Base-by-base conservation (phyloP, 2,888 invertebrate genomes). In the Seira ritae region DNA sequence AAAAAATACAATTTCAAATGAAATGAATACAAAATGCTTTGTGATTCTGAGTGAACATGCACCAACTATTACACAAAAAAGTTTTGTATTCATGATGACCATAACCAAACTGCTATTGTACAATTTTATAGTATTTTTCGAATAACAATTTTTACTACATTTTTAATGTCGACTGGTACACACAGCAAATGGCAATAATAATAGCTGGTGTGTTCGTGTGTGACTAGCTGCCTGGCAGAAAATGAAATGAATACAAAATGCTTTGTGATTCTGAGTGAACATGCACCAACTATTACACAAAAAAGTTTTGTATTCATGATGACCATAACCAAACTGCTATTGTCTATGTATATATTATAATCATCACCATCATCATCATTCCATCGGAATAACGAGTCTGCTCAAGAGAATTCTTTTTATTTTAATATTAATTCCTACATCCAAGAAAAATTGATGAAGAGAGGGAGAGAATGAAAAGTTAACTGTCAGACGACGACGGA, bases 161-260 rank as follows among this genome's bases (percentile, higher is more conserved):
- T 60, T 42, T 60, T 60, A 60, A 60, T 60, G 60, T 60, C 17
- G 8, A n/a, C 60, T 60, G n/a, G n/a, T n/a, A n/a, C n/a, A n/a
- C n/a, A n/a, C n/a, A n/a, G 60, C 60, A 60, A 60, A 60, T 60
- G 60, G 60, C 60, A 8, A 60, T 60, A 60, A 60, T 60, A 60
- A 60, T 60, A 60, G 60, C 17, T 60, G 60, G 60, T 60, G 60
- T 60, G 60, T 60, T 60, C 60, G 60, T 60, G 60, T 70, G 76
- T 76, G 68, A 55, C 68, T 76, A 50, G 68, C 77, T 75, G 80
- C 74, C 78, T 72, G 76, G 10, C 76, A 71, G 71, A 62, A 60
- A 60, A 60, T 42, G 19, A 70, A 20, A 73, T 55, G 60, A 24
- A 71, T 31, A 50, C 71, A 55, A 71, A 73, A 73, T 31, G 19